Evolutionary conservation across 2,797 vertebrate genomes (phyloP), one percentile per base, ranked within the genome.

Genomic region (Aulostomus chinensis): DNA sequence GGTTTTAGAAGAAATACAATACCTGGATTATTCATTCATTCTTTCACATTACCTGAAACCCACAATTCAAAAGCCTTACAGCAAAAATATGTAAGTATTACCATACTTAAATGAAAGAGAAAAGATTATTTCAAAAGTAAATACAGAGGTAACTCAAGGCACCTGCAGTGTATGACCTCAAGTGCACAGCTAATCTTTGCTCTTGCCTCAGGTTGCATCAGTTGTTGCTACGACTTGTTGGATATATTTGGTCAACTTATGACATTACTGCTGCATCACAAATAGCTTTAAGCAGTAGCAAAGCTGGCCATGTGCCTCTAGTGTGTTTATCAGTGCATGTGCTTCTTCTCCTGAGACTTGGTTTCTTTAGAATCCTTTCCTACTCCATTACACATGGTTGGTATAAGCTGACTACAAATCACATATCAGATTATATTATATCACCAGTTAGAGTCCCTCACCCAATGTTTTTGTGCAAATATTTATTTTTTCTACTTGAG

Each of bases 151-250:
- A n/a, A 20, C 10, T 30, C 2, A n/a, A 22, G 14, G 36, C 16
- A 15, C 8, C 26, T 53, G 43, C 40, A 32, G 34, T 33, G 18
- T 1, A 34, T 52, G 26, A 58, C 11, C 11, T 45, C 12, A n/a
- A 28, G 18, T 21, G 2, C 3, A 28, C 32, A 26, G 29, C 2
- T 78, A 72, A 74, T 69, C 60, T 47, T 15, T 29, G n/a, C 24
- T 39, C 39, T 80, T 72, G 22, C 75, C 26, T 41, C 18, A 37
- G 9, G 54, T 80, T 80, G 78, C 70, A 10, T 80, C 70, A 82
- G 36, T 57, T 69, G 61, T 67, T 72, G 51, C 10, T 24, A 13
- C 4, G 21, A 26, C 38, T 46, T 51, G 54, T 35, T 75, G 35
- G 70, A 47, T 73, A 47, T 72, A 57, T 72, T 43, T 58, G 52